Evolutionary conservation across 2,888 invertebrate genomes (phyloP).

Genomic region (Leptinotarsa peninsularis): DNA sequence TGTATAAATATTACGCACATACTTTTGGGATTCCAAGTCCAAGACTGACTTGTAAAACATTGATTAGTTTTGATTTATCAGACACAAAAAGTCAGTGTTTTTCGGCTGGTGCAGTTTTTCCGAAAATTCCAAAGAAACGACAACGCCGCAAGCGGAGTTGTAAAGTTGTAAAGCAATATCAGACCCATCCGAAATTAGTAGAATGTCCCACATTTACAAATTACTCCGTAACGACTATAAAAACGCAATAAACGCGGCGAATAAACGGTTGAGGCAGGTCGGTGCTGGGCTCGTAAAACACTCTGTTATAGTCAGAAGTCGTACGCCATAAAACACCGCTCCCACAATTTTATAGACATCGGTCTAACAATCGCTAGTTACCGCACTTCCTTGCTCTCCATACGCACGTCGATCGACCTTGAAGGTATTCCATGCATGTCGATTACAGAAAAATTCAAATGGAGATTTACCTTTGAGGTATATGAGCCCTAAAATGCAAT

Average conservation of each 20-base stretch:
- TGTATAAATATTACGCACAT: no score
- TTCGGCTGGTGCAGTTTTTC: no score
- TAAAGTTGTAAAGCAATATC: conserved; percentile 63
- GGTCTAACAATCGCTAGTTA: conserved; percentile 60
- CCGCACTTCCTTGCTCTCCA: conserved; percentile 52
- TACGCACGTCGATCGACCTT: conserved; percentile 48
- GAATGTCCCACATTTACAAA: conserved; percentile 65
- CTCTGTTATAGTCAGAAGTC: conserved; percentile 62
- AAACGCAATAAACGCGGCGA: conserved; percentile 66
- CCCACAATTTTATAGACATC: conserved; percentile 62
- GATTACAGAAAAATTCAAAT: no score
- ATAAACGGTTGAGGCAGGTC: conserved; percentile 66
- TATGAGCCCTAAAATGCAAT: no score
- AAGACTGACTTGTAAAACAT: no score
- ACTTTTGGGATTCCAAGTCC: no score
- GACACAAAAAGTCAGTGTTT: no score
- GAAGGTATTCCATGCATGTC: conserved; percentile 43
- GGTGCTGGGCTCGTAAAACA: conserved; percentile 63
- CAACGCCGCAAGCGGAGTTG: conserved; percentile 46
- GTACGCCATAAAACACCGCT: conserved; percentile 61
- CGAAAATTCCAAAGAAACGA: background rate
- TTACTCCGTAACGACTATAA: conserved; percentile 64
- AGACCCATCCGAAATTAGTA: conserved; percentile 63
- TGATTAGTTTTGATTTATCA: no score
- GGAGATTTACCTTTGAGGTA: no score